These are phyloP conservation scores for Littorina saxatilis DNA, from an alignment of 1,140 invertebrate genomes.

Conservation along the genomic window DNA sequence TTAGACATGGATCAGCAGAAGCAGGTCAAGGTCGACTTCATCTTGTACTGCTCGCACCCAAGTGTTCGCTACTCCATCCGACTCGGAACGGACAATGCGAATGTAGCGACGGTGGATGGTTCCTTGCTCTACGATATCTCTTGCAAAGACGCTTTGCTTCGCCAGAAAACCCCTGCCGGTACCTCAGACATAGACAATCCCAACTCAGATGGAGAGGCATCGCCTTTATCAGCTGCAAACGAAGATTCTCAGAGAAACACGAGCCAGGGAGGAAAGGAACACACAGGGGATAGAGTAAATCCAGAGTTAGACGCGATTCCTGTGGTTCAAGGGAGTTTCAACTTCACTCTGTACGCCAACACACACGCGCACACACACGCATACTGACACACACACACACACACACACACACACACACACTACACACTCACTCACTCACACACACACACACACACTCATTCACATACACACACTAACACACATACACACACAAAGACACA, in stretches of 20 bases:
- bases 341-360: constrained; percentile 16
- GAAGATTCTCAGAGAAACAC: background rate
- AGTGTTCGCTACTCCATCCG: constrained; percentile 15
- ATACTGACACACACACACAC: constrained; percentile 2
- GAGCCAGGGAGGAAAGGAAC: no score
- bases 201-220: background rate
- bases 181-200: background rate
- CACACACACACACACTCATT: no score
- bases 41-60: constrained; percentile 20
- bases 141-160: background rate
- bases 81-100: background rate
- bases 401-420: constrained; percentile 9
- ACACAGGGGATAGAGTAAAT: no score
- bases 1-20: background rate
- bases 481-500: no score
- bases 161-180: no score
- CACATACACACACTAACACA: no score
- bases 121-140: background rate
- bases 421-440: background rate
- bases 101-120: background rate
- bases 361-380: no score
- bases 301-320: background rate
- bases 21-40: background rate
- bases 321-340: constrained; percentile 22
- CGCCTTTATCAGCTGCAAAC: background rate